Evolutionary conservation across 2,888 invertebrate genomes (phyloP).

Genomic region (Ellobium chinense): DNA sequence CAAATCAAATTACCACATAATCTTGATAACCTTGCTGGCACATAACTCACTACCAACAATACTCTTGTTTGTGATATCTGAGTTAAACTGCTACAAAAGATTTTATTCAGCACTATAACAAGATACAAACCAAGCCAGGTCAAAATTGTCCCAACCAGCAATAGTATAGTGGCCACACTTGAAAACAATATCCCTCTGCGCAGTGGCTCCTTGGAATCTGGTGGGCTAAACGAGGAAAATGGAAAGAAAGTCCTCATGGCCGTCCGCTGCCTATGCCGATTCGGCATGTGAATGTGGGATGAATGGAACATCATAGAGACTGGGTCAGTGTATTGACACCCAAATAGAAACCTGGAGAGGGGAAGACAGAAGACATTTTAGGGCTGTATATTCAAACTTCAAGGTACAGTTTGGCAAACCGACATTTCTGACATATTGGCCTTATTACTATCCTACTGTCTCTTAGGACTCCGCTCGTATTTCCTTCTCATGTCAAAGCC

Average conservation of each 20-base stretch:
- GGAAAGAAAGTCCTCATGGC: slow-evolving; percentile 56
- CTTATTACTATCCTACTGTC: too few species aligned
- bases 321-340: not conserved
- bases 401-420: too few species aligned
- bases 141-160: slow-evolving; percentile 56
- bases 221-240: slow-evolving; percentile 55
- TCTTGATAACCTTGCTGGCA: too few species aligned
- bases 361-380: not conserved
- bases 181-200: slow-evolving; percentile 56
- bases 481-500: too few species aligned
- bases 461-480: too few species aligned
- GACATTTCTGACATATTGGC: too few species aligned
- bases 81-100: too few species aligned
- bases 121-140: slow-evolving; percentile 58
- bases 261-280: slow-evolving; percentile 48
- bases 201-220: slow-evolving; percentile 54
- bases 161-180: slow-evolving; percentile 54
- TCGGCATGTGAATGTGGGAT: slow-evolving; percentile 54
- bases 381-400: too few species aligned
- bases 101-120: too few species aligned
- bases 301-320: slow-evolving; percentile 54
- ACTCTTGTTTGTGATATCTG: too few species aligned
- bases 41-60: too few species aligned
- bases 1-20: too few species aligned
- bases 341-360: not conserved